Conservation (phyloP, 2,113 vertebrate genomes). For the Bubalus kerabau region DNA sequence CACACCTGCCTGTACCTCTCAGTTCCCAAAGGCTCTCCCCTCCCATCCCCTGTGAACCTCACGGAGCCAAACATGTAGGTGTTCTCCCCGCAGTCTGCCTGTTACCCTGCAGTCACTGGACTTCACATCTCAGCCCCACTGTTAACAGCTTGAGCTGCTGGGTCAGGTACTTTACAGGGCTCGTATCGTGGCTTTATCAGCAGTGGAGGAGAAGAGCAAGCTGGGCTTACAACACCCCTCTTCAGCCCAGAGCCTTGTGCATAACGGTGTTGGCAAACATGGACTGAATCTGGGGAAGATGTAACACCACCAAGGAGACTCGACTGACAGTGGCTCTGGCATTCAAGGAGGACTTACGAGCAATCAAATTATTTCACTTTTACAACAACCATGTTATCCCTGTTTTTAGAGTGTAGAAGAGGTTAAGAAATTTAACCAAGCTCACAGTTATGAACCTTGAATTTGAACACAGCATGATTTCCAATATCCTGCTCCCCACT, state of each 20-base stretch:
- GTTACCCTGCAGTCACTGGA: background rate
- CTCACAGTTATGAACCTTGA: background rate
- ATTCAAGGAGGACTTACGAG: background rate
- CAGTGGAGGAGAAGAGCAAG: background rate
- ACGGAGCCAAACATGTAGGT: background rate
- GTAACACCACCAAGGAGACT: background rate
- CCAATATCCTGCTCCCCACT: background rate
- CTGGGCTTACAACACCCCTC: background rate
- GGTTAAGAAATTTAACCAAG: background rate
- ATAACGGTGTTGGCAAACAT: background rate
- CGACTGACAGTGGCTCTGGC: background rate
- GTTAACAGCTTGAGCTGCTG: background rate
- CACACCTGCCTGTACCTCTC: background rate
- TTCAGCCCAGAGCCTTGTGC: background rate
- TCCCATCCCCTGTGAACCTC: background rate
- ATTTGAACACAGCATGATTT: background rate
- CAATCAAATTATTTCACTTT: background rate
- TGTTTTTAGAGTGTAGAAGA: background rate
- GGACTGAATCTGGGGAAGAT: background rate
- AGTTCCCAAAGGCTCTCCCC: background rate
- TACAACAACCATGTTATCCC: background rate
- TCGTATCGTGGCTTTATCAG: background rate
- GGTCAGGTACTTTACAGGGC: background rate
- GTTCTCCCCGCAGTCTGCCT: background rate
- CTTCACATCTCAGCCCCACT: background rate